Evolutionary conservation across 2,888 invertebrate species (phyloP), one percentile per base, ranked within the genome.

Genomic region (Sphecodes monilicornis): DNA sequence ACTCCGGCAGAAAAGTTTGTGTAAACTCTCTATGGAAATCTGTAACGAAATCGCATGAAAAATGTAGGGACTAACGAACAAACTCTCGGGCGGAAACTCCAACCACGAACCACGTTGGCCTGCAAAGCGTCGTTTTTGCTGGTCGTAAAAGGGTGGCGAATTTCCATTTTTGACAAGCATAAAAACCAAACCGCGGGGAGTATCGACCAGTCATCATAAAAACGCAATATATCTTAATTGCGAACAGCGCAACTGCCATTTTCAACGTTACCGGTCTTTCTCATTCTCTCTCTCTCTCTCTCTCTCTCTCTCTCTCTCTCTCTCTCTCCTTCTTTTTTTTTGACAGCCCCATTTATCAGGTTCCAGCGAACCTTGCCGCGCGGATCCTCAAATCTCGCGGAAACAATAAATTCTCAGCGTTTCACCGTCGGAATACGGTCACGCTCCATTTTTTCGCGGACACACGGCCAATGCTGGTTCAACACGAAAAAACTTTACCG

Each of bases 311-410:
- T 66, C 50, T 13, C 29, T 36, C n/a, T 66, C 46, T 22, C 46
- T 1, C 18, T 46, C 46, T 6, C 46, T 36, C 64, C 29, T 32
- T 3, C 73, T 22, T 71, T 78, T 71, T 78, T 75, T 71, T 76
- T 70, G 71, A 77, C 84, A 46, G 41, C 0, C 66, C 74, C 85
- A 85, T 85, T 85, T 75, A 80, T 80, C 85, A 84, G 68, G 69
- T 85, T 50, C 29, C 76, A 39, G 18, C 68, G 50, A 36, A 80
- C 39, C 68, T 76, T 43, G 41, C 70, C 80, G 36, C 50, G 36
- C 50, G 78, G 29, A 68, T 60, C 66, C 82, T 46, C 68, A 57
- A 77, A 77, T 64, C 64, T 57, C 32, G 60, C 80, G 84, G 69
- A 84, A 80, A 72, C 77, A 73, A 80, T 85, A 85, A 85, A 85